These are phyloP conservation scores for Bombyx mandarina DNA, from an alignment of 1,140 invertebrate species.

Conservation along the genomic window DNA sequence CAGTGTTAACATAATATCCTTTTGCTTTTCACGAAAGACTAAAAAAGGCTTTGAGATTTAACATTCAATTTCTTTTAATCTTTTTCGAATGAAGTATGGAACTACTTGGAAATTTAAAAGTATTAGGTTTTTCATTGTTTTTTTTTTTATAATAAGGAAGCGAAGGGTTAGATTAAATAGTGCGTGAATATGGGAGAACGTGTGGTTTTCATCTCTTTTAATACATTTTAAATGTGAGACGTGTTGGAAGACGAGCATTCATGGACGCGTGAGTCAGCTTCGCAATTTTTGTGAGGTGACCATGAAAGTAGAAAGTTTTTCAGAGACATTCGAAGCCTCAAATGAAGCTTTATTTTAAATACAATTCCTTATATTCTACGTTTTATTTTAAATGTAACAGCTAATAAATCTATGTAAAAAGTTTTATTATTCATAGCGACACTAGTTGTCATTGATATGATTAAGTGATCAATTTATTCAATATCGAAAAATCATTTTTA, in stretches of 20 bases:
- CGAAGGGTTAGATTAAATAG: constrained; percentile 32
- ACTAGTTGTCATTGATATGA: too few species aligned
- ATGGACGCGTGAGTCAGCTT: constrained; percentile 17
- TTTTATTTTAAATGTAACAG: not conserved
- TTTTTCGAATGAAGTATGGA: not conserved
- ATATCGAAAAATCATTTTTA: too few species aligned
- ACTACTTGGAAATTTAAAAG: constrained; percentile 6
- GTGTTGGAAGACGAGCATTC: constrained; percentile 14
- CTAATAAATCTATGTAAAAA: too few species aligned
- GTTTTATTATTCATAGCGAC: too few species aligned
- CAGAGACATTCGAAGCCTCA: not conserved
- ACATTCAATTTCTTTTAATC: constrained; percentile 6
- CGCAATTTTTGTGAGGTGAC: constrained; percentile 16
- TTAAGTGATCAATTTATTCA: too few species aligned
- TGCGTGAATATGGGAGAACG: constrained; percentile 30
- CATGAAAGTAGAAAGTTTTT: not conserved
- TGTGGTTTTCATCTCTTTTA: constrained; percentile 23
- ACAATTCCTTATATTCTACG: not conserved
- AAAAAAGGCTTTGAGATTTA: constrained; percentile 1
- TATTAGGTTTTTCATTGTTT: constrained; percentile 5
- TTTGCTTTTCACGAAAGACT: constrained; percentile 9
- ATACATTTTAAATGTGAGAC: constrained; percentile 8
- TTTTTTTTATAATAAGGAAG: not conserved
- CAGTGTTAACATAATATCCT: constrained; percentile 23
- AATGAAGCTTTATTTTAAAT: not conserved